Base-by-base conservation (phyloP, 2,113 vertebrate species). In the Odontesthes bonariensis region DNA sequence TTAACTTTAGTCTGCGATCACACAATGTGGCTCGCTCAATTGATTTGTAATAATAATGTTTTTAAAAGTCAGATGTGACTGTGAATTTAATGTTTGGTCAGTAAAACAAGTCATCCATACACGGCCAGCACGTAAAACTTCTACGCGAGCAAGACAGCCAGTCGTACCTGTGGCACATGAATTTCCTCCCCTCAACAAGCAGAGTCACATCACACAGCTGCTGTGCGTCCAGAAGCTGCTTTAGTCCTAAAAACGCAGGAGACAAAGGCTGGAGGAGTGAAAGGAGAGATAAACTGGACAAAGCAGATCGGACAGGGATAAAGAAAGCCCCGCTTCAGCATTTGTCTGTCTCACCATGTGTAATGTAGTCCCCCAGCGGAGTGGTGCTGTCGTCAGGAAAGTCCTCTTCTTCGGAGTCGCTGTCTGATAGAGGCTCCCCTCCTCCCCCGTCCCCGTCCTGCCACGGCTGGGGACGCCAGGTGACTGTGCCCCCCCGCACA, bases 131-230 rank as follows among this genome's bases (percentile, higher is more conserved):
- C 2, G 35, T 38, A 38, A 38, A 38, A 38, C 7, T 8, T 8
- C 35, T 38, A 38, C 10, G 5, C 10, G 10, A 7, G 10, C 10
- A 38, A 38, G 35, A 10, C 6, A 10, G 2, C 35, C 35, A 38
- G 6, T 38, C 35, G 3, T 68, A 95, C 94, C 94, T 94, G 91
- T 95, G 94, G 82, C 94, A 95, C 93, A 94, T 94, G 86, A 95
- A 95, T 88, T 91, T 94, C 83, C 92, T 94, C 23, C 93, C 93
- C 65, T 95, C 94, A 6, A 95, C 94, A n/a, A 95, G 74, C 11
- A 95, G 84, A n/a, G 94, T 95, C 2, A 95, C 94, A 35, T 95
- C 94, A 87, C 94, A 95, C 76, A 95, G 84, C 88, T 95, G 94
- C 87, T 94, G 93, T 57, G 94, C 94, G 68, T 95, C 94, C 64